Evolutionary conservation across 1,140 invertebrate species (phyloP).

Genomic region (Drosophila eugracilis): DNA sequence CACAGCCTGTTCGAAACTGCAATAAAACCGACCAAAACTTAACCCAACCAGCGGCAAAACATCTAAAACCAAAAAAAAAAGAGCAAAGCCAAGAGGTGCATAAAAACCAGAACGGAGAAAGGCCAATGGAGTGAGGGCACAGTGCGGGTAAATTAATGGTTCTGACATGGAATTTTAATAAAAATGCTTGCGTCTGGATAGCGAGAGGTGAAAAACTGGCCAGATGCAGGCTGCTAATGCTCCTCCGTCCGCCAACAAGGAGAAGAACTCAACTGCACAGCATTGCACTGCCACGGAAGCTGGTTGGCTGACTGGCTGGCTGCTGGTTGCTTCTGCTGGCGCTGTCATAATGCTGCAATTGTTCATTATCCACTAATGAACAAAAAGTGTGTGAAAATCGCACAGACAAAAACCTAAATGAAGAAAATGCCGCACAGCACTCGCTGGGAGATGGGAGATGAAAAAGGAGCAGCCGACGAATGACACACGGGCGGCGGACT

Average conservation of each 20-base stretch:
- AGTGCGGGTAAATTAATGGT: conserved; percentile 80
- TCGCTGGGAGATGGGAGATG: conserved; percentile 68
- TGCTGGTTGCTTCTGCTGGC: conserved; percentile 35
- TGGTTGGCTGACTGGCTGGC: neutral
- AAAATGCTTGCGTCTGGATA: conserved; percentile 78
- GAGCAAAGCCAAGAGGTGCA: conserved; percentile 20
- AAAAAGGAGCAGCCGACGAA: conserved; percentile 60
- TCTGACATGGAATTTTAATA: conserved; percentile 79
- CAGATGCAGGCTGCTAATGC: conserved; percentile 61
- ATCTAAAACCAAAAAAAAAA: conserved; percentile 23
- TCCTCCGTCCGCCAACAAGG: conserved; percentile 22
- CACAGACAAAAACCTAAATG: conserved; percentile 78
- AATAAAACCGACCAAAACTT: conserved; percentile 39
- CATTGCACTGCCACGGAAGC: conserved; percentile 30
- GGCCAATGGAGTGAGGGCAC: conserved; percentile 11
- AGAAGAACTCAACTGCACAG: conserved; percentile 18
- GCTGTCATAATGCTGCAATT: conserved; percentile 83
- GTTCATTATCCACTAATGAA: conserved; percentile 84
- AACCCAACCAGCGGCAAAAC: conserved; percentile 23
- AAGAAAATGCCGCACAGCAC: conserved; percentile 76
- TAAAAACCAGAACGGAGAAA: conserved; percentile 33
- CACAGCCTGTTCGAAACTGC: conserved; percentile 29
- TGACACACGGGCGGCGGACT: conserved; percentile 30
- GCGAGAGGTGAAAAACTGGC: conserved; percentile 74
- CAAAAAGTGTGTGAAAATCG: conserved; percentile 76